Percentiles rank a stretch among this genome's conserved stretches.
phyloP scores from a whole-genome alignment of 2,888 invertebrate genomes.

The Pollenia angustigena region DNA sequence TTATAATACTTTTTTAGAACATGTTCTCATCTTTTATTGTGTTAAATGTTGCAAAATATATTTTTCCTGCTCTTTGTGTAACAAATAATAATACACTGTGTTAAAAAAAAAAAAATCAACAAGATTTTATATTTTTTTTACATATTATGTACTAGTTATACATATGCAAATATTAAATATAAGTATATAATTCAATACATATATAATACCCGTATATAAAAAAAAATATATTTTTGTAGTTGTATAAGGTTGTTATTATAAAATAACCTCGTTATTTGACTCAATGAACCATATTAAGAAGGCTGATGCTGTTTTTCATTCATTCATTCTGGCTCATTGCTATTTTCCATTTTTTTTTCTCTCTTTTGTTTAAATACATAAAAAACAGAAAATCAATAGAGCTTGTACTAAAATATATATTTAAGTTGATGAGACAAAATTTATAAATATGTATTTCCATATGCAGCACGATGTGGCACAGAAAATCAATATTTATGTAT shows the following conservation, averaged over 20 bases:
- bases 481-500: slow-evolving; percentile 21
- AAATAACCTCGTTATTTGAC: slow-evolving; percentile 67
- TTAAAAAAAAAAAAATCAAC: not conserved
- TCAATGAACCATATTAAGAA: slow-evolving; percentile 60
- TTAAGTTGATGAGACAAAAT: slow-evolving; percentile 12
- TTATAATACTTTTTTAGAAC: slow-evolving; percentile 7
- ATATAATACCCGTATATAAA: not conserved
- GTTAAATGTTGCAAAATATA: slow-evolving; percentile 11
- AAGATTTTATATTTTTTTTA: not conserved
- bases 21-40: slow-evolving; percentile 11
- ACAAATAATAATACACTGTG: not conserved
- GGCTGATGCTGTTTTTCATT: slow-evolving; percentile 45
- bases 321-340: slow-evolving; percentile 27
- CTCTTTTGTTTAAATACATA: slow-evolving; percentile 1
- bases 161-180: slow-evolving; percentile 3
- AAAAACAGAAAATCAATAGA: slow-evolving; percentile 38
- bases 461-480: not conserved
- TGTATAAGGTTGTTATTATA: slow-evolving; percentile 29
- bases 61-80: not conserved
- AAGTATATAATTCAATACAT: not conserved
- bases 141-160: not conserved
- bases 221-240: not conserved
- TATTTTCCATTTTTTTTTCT: not conserved
- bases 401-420: slow-evolving; percentile 1
- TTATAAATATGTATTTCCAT: not conserved